Evolutionary conservation across 2,888 invertebrate genomes (phyloP), one percentile per base, ranked within the genome.

Genomic region (Archips crataeganus): DNA sequence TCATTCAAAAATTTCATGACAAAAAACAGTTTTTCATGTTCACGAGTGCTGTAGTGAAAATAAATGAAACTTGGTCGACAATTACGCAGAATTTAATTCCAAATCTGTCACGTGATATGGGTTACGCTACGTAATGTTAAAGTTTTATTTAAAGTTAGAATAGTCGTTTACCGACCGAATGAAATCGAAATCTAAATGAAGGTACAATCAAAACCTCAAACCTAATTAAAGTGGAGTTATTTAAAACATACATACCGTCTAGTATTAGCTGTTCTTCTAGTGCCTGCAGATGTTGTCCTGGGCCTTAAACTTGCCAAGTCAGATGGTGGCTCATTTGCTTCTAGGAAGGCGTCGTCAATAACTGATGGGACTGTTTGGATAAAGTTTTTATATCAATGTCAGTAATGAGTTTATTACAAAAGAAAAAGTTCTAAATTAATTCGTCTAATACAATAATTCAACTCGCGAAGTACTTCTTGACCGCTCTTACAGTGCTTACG

Each of bases 231-330:
- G 11, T 39, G 13, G 15, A 61, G 23, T 39, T 3, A 13, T 42
- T 36, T 10, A n/a, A 2, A 59, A n/a, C 13, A 15, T 70, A 77
- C 85, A 77, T 90, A 94, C 94, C 94, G 86, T 81, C 94, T 89
- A 0, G 94, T 82, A 80, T 94, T 94, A 6, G 94, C 92, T 9
- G 93, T 94, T n/a, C 92, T 87, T n/a, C 94, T 82, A 0, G 94
- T 94, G 9, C 92, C 93, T 1, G 90, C 92, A 0, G 94, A 92
- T 0, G 87, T 92, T 15, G 94, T 93, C 65, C 93, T 88, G 2
- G 94, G 90, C 23, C 93, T 88, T 34, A 90, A 81, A 70, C 87
- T 90, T 54, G 88, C 86, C 2, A 87, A 79, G 66, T 93, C 93
- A 2, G 88, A 75, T 0, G 90, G 89, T 65, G 86, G 82, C 64